phyloP scores from a whole-genome alignment of 2,113 vertebrate genomes.

The Cyphomyrus discorhynchus region DNA sequence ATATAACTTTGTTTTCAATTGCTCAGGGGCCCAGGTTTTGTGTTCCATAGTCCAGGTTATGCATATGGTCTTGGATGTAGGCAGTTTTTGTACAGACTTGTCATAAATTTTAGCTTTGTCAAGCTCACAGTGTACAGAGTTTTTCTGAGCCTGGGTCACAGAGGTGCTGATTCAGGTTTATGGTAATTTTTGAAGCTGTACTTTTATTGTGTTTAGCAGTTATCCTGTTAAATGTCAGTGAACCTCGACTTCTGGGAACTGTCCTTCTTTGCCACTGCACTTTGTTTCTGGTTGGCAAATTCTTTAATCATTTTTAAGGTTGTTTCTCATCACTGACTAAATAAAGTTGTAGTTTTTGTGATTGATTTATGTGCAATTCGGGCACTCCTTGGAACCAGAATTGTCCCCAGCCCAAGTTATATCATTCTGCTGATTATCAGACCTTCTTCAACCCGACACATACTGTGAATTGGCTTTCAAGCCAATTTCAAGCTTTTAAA shows the following conservation, averaged over 20 bases:
- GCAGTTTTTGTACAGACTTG: neutral
- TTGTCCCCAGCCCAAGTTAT: neutral
- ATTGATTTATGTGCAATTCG: neutral
- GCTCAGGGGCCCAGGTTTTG: neutral
- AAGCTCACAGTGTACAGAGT: neutral
- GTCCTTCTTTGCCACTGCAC: neutral
- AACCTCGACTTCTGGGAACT: neutral
- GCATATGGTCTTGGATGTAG: neutral
- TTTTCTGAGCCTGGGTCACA: neutral
- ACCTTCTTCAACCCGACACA: neutral
- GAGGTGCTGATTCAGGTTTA: slow-evolving; percentile 2
- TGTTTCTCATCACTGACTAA: neutral
- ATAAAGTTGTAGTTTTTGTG: neutral
- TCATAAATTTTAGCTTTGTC: neutral
- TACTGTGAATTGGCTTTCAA: neutral
- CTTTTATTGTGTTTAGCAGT: neutral
- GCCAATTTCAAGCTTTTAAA: neutral
- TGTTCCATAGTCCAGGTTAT: neutral
- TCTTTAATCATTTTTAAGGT: neutral
- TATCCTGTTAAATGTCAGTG: neutral
- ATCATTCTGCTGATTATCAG: neutral
- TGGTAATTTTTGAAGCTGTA: neutral
- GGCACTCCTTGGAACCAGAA: neutral
- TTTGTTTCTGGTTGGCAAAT: neutral
- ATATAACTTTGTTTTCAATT: neutral